Base-by-base conservation (phyloP, 2,888 invertebrate species). In the Eupithecia tripunctaria region DNA sequence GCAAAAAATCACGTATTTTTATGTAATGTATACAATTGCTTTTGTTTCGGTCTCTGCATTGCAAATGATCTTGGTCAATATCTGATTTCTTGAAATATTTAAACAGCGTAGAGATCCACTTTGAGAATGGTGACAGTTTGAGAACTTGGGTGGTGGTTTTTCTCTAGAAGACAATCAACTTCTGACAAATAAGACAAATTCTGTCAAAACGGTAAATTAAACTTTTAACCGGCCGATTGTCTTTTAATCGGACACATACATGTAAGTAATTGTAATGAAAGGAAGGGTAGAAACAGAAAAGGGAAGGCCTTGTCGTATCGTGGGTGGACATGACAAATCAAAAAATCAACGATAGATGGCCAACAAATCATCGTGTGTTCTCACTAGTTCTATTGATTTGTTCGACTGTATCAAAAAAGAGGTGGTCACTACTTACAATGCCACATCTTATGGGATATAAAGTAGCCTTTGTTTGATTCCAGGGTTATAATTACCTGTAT, bases 1-100 rank as follows among this genome's bases (percentile, higher is more conserved):
- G 15, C 67, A 66, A 70, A 70, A 74, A 74, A 68, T 64, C 74
- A 74, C 74, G 63, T 72, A 67, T 47, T 64, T 69, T 71, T 29
- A 66, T 66, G 68, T 56, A 71, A 74, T 68, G 59, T 27, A 56
- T 56, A 27, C 41, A 68, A 59, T 60, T 67, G 60, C 25, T 38
- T 68, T 67, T 70, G 41, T 59, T 38, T 29, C 60, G 64, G 36
- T 14, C 15, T 36, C n/a, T 64, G 64, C 36, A 41, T 64, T 38
- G 64, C 64, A 38, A 60, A 66, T 66, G 21, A 15, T 64, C 64
- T 64, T 64, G 64, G 64, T 38, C 14, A 38, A 64, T 64, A 1
- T 38, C 21, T 64, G 38, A 38, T 64, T 41, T 64, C 38, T 18
- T 10, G 21, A 63, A 29, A 60, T 32, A 60, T 60, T 59, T 29